Base-by-base conservation (phyloP, 2,888 invertebrate genomes). In the Synergus gifuensis region DNA sequence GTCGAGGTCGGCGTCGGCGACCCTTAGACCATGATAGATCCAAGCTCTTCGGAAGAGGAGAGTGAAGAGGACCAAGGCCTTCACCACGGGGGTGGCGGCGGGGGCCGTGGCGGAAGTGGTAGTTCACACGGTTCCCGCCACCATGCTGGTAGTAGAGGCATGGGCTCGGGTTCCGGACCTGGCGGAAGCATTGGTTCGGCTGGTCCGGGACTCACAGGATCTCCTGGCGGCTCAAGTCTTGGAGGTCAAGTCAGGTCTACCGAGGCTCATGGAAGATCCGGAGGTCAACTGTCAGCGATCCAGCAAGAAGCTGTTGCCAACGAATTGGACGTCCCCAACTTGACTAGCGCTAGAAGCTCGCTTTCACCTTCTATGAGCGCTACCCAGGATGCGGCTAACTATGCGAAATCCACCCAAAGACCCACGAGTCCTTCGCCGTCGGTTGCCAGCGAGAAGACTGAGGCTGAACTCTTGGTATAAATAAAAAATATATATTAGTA, bases 11-110 rank as follows among this genome's bases (percentile, higher is more conserved):
- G 66, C 62, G 63, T 49, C 40, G 54, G 54, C 63, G 49, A 22
- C 66, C 40, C 9, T 67, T 80, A 76, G 83, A 80, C 76, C 85
- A 98, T 98, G 98, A 98, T 98, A 92, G 98, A 98, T 92, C 98
- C 98, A 86, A 98, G 98, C 93, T 98, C 98, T 87, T 98, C 98
- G 83, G 98, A 98, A 93, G 98, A 98, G 93, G 98, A 98, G 92
- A 97, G 96, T 87, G 98, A 98, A 87, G 98, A 98, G 93, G 98
- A 98, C 93, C 96, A 96, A 92, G 95, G 93, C 93, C 94, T 93
- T 89, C 94, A 86, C 88, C 91, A 86, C 89, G 92, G 82, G 85
- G 90, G 84, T 87, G 90, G 86, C 87, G 90, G 88, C 88, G 87
- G 87, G 82, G 86, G 86, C 85, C 86, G 89, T 81, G 86, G 86